These are phyloP conservation scores for Progne subis DNA, from an alignment of 2,113 vertebrate genomes.

Conservation along the genomic window DNA sequence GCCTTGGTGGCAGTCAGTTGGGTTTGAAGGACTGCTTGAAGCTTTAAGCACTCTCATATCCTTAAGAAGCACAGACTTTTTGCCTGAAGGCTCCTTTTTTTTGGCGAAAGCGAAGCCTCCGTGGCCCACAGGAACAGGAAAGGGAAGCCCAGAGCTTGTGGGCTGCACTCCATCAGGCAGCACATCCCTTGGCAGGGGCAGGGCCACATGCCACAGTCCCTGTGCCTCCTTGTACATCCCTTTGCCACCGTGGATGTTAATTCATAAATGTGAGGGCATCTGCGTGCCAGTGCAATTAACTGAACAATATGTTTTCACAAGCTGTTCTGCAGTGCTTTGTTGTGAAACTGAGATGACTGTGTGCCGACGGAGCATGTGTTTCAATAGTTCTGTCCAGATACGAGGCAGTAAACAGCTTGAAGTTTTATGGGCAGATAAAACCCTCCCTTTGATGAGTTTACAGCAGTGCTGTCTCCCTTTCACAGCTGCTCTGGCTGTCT, in stretches of 20 bases:
- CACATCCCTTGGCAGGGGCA: background rate
- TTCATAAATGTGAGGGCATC: slow-evolving; percentile 17
- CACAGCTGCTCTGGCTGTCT: background rate
- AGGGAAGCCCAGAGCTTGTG: background rate
- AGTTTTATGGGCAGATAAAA: slow-evolving; percentile 48
- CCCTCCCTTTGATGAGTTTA: slow-evolving; percentile 22
- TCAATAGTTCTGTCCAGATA: slow-evolving; percentile 40
- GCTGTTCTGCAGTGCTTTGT: slow-evolving; percentile 44
- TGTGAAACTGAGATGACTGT: slow-evolving; percentile 49
- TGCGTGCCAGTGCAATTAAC: slow-evolving; percentile 58
- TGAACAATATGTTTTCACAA: slow-evolving; percentile 65
- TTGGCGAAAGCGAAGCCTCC: background rate
- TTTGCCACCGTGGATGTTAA: slow-evolving; percentile 10
- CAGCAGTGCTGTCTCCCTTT: background rate
- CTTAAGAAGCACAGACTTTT: background rate
- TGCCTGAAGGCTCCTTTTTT: background rate
- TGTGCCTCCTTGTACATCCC: background rate
- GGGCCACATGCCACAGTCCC: background rate
- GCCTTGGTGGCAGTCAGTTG: background rate
- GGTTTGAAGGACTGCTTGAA: background rate
- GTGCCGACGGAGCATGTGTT: slow-evolving; percentile 34
- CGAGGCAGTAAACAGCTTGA: background rate
- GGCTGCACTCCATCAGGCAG: background rate
- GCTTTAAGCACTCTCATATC: background rate
- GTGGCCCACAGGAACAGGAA: background rate